Conservation (phyloP, 2,113 vertebrate genomes). For the Perca flavescens region DNA sequence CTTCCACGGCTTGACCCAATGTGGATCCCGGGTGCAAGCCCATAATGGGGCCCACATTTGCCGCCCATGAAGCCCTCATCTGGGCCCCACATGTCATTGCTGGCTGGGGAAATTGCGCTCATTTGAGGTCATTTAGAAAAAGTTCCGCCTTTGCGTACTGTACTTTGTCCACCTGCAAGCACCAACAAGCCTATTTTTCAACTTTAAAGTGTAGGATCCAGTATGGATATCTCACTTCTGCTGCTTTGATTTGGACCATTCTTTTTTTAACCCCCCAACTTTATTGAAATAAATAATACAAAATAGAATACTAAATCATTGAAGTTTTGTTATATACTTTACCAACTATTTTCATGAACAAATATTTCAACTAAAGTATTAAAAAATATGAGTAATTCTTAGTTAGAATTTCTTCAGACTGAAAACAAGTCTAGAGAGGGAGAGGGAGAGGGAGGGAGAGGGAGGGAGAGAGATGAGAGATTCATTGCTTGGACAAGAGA, state of each 20-base stretch:
- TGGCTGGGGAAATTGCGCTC: too few species aligned
- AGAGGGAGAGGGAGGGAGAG: background rate
- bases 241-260: background rate
- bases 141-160: background rate
- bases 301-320: background rate
- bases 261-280: background rate
- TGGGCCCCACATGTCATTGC: too few species aligned
- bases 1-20: too few species aligned
- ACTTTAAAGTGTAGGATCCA: background rate
- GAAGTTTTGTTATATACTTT: background rate
- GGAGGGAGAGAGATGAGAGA: background rate
- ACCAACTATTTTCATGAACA: background rate
- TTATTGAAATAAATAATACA: background rate
- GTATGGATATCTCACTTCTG: background rate
- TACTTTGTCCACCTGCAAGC: too few species aligned
- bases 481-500: slow-evolving; percentile 19
- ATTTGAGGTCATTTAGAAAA: too few species aligned
- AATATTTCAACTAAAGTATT: background rate
- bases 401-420: background rate
- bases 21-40: too few species aligned
- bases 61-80: too few species aligned
- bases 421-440: background rate
- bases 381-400: background rate
- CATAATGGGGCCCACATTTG: too few species aligned
- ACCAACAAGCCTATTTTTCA: too few species aligned